Percentiles rank a stretch among this genome's conserved stretches.
phyloP scores from a whole-genome alignment of 2,888 invertebrate species.

The Drosophila mimica region DNA sequence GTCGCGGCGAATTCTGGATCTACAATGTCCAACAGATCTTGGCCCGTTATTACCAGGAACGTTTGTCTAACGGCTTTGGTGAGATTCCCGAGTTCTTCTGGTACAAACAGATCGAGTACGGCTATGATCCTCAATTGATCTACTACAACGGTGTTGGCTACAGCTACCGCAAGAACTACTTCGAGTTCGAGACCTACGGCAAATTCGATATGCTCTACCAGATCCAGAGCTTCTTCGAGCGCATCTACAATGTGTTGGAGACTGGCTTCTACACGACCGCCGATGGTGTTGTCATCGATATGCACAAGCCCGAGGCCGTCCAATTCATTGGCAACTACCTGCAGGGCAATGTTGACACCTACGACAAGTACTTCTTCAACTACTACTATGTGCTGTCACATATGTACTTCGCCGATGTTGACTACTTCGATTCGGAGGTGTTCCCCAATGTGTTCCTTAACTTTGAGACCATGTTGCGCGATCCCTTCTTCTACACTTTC shows the following conservation, averaged over 20 bases:
- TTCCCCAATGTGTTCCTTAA: constrained; percentile 87
- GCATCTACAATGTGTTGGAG: constrained; percentile 86
- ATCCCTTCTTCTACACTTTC: constrained; percentile 90
- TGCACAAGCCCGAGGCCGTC: constrained; percentile 88
- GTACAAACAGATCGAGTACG: constrained; percentile 85
- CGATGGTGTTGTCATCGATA: constrained; percentile 86
- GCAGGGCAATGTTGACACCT: constrained; percentile 86
- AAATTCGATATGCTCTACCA: constrained; percentile 75
- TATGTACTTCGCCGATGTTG: constrained; percentile 76
- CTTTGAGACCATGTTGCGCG: constrained; percentile 89
- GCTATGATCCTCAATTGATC: constrained; percentile 87
- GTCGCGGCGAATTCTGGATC: constrained; percentile 89
- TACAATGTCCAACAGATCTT: constrained; percentile 89
- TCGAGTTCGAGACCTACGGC: constrained; percentile 71
- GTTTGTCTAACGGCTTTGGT: constrained; percentile 88
- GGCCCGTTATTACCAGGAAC: constrained; percentile 90
- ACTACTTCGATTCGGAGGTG: constrained; percentile 66
- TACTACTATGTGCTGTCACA: constrained; percentile 75
- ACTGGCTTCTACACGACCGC: constrained; percentile 85
- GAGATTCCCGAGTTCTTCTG: constrained; percentile 87
- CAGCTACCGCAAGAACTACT: constrained; percentile 86
- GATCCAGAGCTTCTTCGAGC: constrained; percentile 83
- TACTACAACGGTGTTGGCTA: constrained; percentile 88
- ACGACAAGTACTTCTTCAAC: constrained; percentile 79
- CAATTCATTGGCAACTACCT: constrained; percentile 89